phyloP scores from a whole-genome alignment of 2,888 invertebrate genomes.

The Spialia ferax region DNA sequence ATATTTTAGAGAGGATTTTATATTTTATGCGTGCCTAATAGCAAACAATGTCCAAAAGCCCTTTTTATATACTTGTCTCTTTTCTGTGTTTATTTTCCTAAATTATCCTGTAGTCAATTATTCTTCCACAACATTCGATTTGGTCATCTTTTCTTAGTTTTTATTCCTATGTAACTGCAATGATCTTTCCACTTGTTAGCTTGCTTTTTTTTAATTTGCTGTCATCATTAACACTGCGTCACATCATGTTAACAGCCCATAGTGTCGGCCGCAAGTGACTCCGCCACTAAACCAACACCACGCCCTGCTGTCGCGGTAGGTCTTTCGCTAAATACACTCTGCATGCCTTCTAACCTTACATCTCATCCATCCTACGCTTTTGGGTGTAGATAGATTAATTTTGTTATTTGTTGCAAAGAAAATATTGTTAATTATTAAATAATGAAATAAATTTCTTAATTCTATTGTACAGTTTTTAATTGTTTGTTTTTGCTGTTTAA shows the following conservation, averaged over 20 bases:
- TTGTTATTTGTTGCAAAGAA: background rate
- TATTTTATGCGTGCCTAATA: too few species aligned
- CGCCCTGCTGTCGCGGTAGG: constrained; percentile 89
- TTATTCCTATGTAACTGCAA: background rate
- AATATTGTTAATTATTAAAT: background rate
- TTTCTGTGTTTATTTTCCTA: background rate
- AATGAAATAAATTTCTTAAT: background rate
- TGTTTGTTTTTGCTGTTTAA: constrained; percentile 4
- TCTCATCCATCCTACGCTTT: constrained; percentile 30
- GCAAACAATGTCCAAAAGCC: too few species aligned
- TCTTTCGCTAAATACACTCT: constrained; percentile 71
- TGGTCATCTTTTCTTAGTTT: background rate
- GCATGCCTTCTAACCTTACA: constrained; percentile 60
- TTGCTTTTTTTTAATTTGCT: constrained; percentile 74
- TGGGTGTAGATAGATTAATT: constrained; percentile 26
- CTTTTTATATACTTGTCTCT: too few species aligned
- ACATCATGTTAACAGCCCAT: constrained; percentile 86
- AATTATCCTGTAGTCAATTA: background rate
- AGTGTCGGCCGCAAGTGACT: constrained; percentile 85
- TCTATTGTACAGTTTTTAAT: background rate
- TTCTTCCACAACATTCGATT: background rate
- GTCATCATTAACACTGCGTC: constrained; percentile 84
- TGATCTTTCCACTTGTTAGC: constrained; percentile 46
- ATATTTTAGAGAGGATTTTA: too few species aligned
- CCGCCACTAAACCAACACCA: constrained; percentile 86